Evolutionary conservation across 2,888 invertebrate genomes (phyloP).

Genomic region (Gasteruption jaculator): DNA sequence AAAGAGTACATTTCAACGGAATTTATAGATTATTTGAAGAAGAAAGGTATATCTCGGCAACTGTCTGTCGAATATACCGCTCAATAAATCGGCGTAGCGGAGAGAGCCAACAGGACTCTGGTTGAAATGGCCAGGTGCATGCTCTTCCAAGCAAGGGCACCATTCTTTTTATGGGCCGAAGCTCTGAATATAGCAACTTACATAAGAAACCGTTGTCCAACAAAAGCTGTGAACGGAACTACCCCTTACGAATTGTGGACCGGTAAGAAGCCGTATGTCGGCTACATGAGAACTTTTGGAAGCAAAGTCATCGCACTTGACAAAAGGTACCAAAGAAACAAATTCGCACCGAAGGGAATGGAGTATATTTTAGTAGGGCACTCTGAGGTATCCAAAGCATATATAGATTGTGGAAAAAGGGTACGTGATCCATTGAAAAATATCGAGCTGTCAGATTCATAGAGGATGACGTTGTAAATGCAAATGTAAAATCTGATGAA

Average conservation of each 20-base stretch:
- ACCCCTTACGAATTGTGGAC: conserved; percentile 17
- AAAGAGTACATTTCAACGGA: conserved; percentile 22
- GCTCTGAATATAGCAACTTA: conserved; percentile 13
- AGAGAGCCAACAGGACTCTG: conserved; percentile 31
- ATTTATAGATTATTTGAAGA: conserved; percentile 15
- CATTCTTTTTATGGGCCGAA: conserved; percentile 33
- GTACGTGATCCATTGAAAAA: conserved; percentile 20
- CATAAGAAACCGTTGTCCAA: conserved; percentile 17
- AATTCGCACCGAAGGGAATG: conserved; percentile 25
- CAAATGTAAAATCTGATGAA: too few relatives aligned
- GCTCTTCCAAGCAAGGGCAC: conserved; percentile 26
- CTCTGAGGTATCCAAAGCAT: conserved; percentile 26
- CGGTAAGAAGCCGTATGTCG: conserved; percentile 22
- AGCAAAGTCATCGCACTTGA: conserved; percentile 22
- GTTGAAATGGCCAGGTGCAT: conserved; percentile 33
- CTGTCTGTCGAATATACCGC: conserved; percentile 23
- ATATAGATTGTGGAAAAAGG: conserved; percentile 25
- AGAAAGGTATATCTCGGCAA: conserved; percentile 17
- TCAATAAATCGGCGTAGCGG: conserved; percentile 8
- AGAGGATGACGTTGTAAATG: too few relatives aligned
- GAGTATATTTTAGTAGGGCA: conserved; percentile 22
- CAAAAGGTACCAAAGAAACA: conserved; percentile 19
- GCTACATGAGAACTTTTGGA: conserved; percentile 23
- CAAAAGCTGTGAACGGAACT: conserved; percentile 5
- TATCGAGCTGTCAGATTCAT: conserved; percentile 23